Base-by-base conservation (phyloP, 2,888 invertebrate species). In the Aricia artaxerxes region DNA sequence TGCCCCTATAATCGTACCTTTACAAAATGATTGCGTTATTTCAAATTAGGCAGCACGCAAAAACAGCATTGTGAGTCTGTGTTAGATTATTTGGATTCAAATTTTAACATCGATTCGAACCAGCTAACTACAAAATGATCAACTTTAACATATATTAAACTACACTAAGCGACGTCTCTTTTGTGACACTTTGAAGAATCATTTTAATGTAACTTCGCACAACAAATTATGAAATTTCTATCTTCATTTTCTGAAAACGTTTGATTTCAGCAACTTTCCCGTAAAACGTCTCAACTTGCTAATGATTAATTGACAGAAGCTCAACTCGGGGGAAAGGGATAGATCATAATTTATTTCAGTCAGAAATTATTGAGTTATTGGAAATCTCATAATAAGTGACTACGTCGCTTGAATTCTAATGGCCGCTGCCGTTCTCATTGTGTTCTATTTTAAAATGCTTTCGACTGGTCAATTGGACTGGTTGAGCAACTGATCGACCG, bases 281-380 rank as follows among this genome's bases (percentile, higher is more conserved):
- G 44, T 49, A 49, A 75, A 44, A 73, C 44, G 73, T 73, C 24
- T 73, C 73, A 73, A 73, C 9, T 40, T 44, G 40, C 44, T 24
- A 73, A 73, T 73, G 73, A 73, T 73, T 73, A 73, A 73, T 73
- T 73, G 73, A 44, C 73, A 73, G n/a, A 44, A 44, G 44, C 73
- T 44, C 40, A 73, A 73, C 73, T n/a, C 44, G 9, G 7, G 6
- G 7, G 73, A 73, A 73, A 73, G 40, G 44, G 44, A 73, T 73
- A 38, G 35, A 69, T 38, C 31, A 31, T 64, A 24, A 73, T 73
- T 73, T 44, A 73, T 73, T 44, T 44, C 24, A 44, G 73, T 69
- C 69, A 69, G 44, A 73, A 44, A 73, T 73, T 73, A 73, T 73
- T 73, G 73, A 73, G 73, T 73, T 73, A 73, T 44, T 73, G 44